Conservation (phyloP, 1,140 invertebrate species). For the Lutraria rhynchaena region DNA sequence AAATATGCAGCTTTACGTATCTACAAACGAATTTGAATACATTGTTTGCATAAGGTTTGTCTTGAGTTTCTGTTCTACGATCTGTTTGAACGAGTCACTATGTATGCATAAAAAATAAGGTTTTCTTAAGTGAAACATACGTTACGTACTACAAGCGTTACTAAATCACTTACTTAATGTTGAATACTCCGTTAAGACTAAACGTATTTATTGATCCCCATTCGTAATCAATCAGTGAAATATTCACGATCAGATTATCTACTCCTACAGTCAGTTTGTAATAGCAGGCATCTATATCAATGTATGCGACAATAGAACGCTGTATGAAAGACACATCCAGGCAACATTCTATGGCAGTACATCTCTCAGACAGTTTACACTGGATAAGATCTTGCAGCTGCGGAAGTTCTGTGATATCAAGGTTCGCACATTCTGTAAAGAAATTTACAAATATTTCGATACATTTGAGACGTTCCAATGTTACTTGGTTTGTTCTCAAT, state of each 20-base stretch:
- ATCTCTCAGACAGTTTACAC: constrained; percentile 31
- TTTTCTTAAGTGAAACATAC: too few species aligned
- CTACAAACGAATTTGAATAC: too few species aligned
- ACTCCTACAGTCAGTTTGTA: constrained; percentile 18
- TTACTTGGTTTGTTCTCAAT: too few species aligned
- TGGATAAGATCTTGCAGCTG: background rate
- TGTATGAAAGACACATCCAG: constrained; percentile 1
- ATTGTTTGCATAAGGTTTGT: too few species aligned
- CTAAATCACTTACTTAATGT: constrained; percentile 18
- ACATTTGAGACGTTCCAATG: too few species aligned
- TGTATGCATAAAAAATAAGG: too few species aligned
- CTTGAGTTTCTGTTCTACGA: too few species aligned
- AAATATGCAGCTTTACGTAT: too few species aligned
- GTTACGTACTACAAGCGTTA: too few species aligned
- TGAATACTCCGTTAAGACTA: constrained; percentile 32
- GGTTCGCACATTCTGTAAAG: constrained; percentile 16
- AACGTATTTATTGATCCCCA: constrained; percentile 33
- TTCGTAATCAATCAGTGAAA: constrained; percentile 33
- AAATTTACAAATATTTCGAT: background rate
- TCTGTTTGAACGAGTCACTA: too few species aligned
- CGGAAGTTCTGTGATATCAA: background rate
- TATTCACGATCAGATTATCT: constrained; percentile 8
- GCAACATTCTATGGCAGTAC: constrained; percentile 53
- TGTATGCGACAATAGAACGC: background rate
- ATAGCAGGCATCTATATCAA: constrained; percentile 28